Base-by-base conservation (phyloP, 2,797 vertebrate species). In the Acridotheres tristis region DNA sequence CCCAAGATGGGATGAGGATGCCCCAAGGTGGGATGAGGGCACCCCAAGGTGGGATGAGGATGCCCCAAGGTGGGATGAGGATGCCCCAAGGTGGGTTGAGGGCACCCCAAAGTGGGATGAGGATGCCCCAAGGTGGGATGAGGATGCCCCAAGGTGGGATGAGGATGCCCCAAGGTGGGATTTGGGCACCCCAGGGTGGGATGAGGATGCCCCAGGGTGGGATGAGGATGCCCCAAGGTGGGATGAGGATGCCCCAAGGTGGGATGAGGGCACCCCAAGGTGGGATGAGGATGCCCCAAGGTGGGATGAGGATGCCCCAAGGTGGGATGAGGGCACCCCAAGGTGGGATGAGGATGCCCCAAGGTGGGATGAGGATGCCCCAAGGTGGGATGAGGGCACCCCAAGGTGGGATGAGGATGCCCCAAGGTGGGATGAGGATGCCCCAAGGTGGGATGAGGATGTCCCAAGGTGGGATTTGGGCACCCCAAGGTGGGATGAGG, bases 141-240 rank as follows among this genome's bases (percentile, higher is more conserved):
- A 3, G 14, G 3, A 6, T 48, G 43, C 34, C 34, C 34, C 34
- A 34, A 34, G 34, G 34, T 34, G 34, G 34, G 34, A 34, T 34
- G 34, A 34, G 34, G 34, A 8, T 8, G 8, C 34, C 34, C 34
- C 34, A 34, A 34, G 34, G 34, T 34, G 40, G 40, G 40, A 40
- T 40, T 10, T 11, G 40, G 40, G 13, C 40, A 40, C 13, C 40
- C 40, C 55, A 55, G 45, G 73, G 25, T 26, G 48, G 34, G 65
- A 21, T 36, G 13, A 3, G 7, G 10, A 5, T 0, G 0, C 3
- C 30, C 16, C 30, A 57, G 1, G 25, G 19, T 0, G 15, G 27
- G 29, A 10, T 50, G 45, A 3, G 11, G 3, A 1, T 0, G 0
- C n/a, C 27, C 45, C 0, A 0, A 2, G 32, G 19, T 0, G 15